Conservation (phyloP, 2,113 vertebrate genomes). For the Cyanoliseus patagonus region DNA sequence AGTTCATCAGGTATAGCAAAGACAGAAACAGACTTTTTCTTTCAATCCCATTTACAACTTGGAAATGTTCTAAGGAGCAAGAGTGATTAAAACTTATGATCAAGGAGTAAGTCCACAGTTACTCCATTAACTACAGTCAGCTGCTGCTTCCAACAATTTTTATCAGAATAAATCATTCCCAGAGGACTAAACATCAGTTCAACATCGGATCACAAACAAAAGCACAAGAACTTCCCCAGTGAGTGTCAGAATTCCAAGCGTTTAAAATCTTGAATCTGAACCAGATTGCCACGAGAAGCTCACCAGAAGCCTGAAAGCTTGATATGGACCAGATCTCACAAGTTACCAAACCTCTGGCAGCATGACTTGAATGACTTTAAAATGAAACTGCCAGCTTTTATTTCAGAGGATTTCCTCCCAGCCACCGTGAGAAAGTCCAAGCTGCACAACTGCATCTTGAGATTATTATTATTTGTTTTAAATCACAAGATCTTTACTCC, state of each 20-base stretch:
- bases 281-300: neutral
- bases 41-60: neutral
- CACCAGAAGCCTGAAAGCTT: neutral
- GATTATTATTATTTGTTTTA: neutral
- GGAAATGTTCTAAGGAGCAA: neutral
- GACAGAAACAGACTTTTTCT: neutral
- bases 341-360: neutral
- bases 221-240: neutral
- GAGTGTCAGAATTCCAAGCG: neutral
- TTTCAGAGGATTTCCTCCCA: neutral
- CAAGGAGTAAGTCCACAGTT: neutral
- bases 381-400: neutral
- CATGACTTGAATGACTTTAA: fast-evolving
- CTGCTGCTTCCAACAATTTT: neutral
- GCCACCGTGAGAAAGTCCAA: neutral
- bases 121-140: neutral
- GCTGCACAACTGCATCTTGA: neutral
- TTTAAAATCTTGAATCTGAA: neutral
- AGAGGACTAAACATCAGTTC: neutral
- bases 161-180: neutral
- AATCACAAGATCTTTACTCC: neutral
- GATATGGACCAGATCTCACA: neutral
- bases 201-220: neutral
- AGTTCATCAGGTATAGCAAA: neutral
- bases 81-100: fast-evolving